These are phyloP conservation scores for Neelides sp. DNA, from an alignment of 1,140 invertebrate genomes.

Conservation along the genomic window DNA sequence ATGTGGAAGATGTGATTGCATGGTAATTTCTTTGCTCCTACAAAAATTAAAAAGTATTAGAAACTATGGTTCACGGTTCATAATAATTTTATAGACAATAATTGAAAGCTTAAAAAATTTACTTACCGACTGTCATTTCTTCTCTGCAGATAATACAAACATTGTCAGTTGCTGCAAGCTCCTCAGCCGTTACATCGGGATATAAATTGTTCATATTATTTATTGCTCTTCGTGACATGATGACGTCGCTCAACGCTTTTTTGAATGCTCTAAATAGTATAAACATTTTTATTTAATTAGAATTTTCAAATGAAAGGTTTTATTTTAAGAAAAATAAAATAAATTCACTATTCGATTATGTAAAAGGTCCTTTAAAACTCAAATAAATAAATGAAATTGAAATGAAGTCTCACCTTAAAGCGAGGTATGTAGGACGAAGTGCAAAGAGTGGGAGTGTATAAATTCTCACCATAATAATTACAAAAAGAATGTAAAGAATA, in stretches of 20 bases:
- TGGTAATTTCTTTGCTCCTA: constrained; percentile 89
- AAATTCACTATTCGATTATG: not conserved
- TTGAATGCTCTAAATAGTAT: constrained; percentile 71
- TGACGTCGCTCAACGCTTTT: constrained; percentile 94
- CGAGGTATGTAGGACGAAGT: constrained; percentile 97
- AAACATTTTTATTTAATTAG: not conserved
- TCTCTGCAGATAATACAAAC: constrained; percentile 98
- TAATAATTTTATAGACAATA: not conserved
- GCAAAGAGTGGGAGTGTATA: constrained; percentile 97
- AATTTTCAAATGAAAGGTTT: not conserved
- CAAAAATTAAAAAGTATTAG: constrained; percentile 34
- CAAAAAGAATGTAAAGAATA: constrained; percentile 82
- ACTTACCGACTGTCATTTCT: constrained; percentile 59
- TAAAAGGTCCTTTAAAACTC: not conserved
- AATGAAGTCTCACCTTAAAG: constrained; percentile 55
- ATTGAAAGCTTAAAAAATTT: constrained; percentile 20
- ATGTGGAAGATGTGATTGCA: constrained; percentile 99
- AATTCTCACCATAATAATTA: constrained; percentile 91
- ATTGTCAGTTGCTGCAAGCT: constrained; percentile 86
- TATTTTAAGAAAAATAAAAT: not conserved
- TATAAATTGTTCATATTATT: constrained; percentile 97
- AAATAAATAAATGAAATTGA: constrained; percentile 1
- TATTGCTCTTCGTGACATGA: constrained; percentile 89
- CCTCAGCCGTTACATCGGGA: constrained; percentile 88
- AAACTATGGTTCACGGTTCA: not conserved